Evolutionary conservation across 2,888 invertebrate species (phyloP).

Genomic region (Myopa tessellatipennis): DNA sequence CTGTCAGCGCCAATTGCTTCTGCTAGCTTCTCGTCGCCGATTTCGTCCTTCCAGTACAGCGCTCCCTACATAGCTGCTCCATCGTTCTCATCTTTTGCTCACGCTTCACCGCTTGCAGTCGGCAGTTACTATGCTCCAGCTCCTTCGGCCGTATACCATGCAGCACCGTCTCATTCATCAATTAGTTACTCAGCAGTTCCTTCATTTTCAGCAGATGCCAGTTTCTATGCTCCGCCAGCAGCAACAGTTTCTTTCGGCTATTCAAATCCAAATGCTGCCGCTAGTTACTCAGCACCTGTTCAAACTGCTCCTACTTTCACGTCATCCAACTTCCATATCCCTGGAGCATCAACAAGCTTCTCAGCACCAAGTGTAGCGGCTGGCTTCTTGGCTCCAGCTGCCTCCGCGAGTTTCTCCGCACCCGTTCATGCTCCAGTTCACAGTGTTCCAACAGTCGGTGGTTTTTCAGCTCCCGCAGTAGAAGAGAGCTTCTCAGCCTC

Average conservation of each 20-base stretch:
- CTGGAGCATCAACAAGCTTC: constrained; percentile 13
- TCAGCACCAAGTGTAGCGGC: background rate
- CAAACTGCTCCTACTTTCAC: constrained; percentile 8
- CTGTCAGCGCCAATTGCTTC: constrained; percentile 9
- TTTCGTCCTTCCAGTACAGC: constrained; percentile 40
- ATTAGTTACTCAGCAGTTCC: constrained; percentile 26
- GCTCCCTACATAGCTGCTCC: constrained; percentile 34
- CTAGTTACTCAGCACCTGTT: constrained; percentile 15
- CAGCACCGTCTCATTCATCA: constrained; percentile 39
- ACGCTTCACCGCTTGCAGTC: constrained; percentile 38
- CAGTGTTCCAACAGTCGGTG: background rate
- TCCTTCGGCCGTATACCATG: constrained; percentile 28
- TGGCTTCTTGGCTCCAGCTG: background rate
- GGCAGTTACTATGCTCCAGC: constrained; percentile 40
- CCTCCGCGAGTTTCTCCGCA: constrained; percentile 41
- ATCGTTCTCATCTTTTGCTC: constrained; percentile 5
- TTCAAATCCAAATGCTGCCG: constrained; percentile 30
- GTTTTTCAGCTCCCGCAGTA: background rate
- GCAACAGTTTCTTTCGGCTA: constrained; percentile 44
- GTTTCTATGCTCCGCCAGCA: constrained; percentile 43
- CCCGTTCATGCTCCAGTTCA: too few relatives aligned
- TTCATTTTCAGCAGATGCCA: constrained; percentile 38
- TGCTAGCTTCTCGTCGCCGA: constrained; percentile 28
- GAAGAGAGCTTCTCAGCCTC: too few relatives aligned
- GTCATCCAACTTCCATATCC: background rate